phyloP scores from a whole-genome alignment of 2,797 vertebrate species.

The Morus bassanus region DNA sequence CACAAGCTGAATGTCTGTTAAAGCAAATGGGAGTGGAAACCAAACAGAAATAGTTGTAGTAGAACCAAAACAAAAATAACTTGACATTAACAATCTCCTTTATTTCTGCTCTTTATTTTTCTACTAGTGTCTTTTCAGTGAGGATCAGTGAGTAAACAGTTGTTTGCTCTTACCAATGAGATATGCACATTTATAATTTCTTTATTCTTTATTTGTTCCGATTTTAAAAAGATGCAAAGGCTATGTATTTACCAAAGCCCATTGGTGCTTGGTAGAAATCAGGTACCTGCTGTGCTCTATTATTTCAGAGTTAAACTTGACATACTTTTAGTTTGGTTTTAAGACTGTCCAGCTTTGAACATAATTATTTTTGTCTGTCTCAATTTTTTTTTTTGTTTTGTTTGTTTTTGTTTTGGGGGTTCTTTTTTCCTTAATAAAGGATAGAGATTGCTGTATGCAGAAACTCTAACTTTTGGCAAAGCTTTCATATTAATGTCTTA shows the following conservation, averaged over 20 bases:
- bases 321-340: neutral
- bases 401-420: too few relatives aligned
- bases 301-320: neutral
- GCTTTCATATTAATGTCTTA: neutral
- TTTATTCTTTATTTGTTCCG: neutral
- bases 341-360: neutral
- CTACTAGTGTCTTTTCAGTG: neutral
- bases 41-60: neutral
- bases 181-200: neutral
- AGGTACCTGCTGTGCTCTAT: neutral
- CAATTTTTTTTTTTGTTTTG: neutral
- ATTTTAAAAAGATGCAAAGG: neutral
- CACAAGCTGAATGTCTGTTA: neutral
- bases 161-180: neutral
- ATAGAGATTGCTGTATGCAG: neutral
- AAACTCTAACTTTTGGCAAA: neutral
- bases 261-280: neutral
- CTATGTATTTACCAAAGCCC: neutral
- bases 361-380: neutral
- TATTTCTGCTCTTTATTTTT: neutral
- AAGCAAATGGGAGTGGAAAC: neutral
- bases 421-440: neutral
- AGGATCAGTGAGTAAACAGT: neutral
- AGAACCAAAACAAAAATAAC: neutral
- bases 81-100: neutral